A percentile compares a stretch with the other conserved stretches of the same genome.
Conservation (phyloP, 2,888 invertebrate genomes). For the Pediacus dermestoides region DNA sequence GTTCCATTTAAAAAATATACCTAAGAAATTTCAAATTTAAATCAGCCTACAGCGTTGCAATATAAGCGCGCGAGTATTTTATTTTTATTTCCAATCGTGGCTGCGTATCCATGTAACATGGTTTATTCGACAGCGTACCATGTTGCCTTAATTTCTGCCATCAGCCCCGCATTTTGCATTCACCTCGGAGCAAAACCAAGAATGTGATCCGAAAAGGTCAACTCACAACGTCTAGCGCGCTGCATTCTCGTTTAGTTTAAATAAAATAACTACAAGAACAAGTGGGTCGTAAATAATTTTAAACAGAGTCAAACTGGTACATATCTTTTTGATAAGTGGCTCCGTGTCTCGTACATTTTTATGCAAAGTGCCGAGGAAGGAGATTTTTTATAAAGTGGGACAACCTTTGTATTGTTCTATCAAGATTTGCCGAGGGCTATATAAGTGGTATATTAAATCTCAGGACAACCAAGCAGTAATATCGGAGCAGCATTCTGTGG, state of each 20-base stretch:
- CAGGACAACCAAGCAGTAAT: slow-evolving; percentile 28
- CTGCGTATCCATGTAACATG: slow-evolving; percentile 36
- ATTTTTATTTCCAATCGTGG: slow-evolving; percentile 39
- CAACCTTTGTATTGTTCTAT: slow-evolving; percentile 31
- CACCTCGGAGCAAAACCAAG: slow-evolving; percentile 26
- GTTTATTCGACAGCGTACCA: slow-evolving; percentile 37
- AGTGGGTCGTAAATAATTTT: not conserved
- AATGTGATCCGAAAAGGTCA: slow-evolving; percentile 21
- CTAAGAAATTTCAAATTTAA: slow-evolving; percentile 26
- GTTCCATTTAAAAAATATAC: no score
- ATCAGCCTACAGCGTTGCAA: slow-evolving; percentile 29
- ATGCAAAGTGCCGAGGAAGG: slow-evolving; percentile 22
- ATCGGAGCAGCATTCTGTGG: slow-evolving; percentile 32
- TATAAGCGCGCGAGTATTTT: slow-evolving; percentile 33
- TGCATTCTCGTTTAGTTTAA: no score
- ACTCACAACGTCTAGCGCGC: no score
- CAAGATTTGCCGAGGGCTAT: slow-evolving; percentile 26
- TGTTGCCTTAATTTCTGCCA: slow-evolving; percentile 39
- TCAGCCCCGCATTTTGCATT: slow-evolving; percentile 37
- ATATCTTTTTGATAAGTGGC: slow-evolving; percentile 22
- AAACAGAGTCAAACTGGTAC: not conserved
- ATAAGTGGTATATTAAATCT: slow-evolving; percentile 39
- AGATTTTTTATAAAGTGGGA: slow-evolving; percentile 29
- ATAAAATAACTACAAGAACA: not conserved
- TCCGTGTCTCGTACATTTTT: slow-evolving; percentile 26